phyloP scores from a whole-genome alignment of 1,140 invertebrate species.

The Penaeus vannamei region DNA sequence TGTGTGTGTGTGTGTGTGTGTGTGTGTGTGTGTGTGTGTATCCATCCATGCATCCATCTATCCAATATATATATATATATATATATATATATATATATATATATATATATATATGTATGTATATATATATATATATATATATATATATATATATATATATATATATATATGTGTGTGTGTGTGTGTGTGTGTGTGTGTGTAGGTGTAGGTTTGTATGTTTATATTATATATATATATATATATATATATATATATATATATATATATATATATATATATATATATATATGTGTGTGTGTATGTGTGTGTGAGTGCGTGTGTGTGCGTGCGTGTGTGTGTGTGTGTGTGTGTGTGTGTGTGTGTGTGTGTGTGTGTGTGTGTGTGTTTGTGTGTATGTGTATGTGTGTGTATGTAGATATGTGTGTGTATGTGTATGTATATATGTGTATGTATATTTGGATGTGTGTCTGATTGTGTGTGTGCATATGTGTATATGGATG shows the following conservation, averaged over 20 bases:
- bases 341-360: neutral
- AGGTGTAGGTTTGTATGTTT: neutral
- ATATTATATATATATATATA: conserved; percentile 19
- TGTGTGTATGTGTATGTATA: conserved; percentile 25
- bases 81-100: conserved; percentile 1
- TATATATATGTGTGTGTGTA: neutral
- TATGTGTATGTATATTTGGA: neutral
- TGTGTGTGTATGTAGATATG: conserved; percentile 22
- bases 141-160: conserved; percentile 16
- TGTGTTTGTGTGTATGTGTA: neutral
- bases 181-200: neutral
- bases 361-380: neutral
- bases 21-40: too few relatives aligned
- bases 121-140: conserved; percentile 24
- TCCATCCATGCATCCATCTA: too few relatives aligned
- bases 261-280: conserved; percentile 33
- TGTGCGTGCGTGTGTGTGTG: neutral
- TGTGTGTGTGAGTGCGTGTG: neutral
- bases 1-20: too few relatives aligned
- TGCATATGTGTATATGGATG: neutral
- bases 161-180: neutral
- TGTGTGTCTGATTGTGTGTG: neutral
- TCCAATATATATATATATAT: neutral
- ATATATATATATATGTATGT: conserved; percentile 3
- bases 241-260: conserved; percentile 33